A percentile compares a stretch with the other conserved stretches of the same genome.
Conservation (phyloP, 2,888 invertebrate genomes). For the Coelopa pilipes region DNA sequence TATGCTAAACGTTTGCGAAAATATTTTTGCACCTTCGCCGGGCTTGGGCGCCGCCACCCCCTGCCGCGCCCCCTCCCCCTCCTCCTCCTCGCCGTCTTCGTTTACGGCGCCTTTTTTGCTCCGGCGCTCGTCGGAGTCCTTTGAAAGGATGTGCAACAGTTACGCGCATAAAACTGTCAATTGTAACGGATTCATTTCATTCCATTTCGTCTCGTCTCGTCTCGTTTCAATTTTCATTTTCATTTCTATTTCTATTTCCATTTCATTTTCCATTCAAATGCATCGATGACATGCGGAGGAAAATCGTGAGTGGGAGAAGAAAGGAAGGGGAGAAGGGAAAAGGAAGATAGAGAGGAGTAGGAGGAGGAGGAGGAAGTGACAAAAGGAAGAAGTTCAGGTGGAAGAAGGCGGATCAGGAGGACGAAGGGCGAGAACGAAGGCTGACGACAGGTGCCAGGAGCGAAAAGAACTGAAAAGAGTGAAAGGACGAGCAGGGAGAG, state of each 20-base stretch:
- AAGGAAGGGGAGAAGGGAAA: no score
- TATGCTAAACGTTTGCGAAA: constrained; percentile 7
- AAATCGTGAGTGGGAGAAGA: no score
- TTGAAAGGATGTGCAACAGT: constrained; percentile 22
- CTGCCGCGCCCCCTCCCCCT: neutral
- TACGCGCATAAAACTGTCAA: constrained; percentile 29
- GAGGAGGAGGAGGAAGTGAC: no score
- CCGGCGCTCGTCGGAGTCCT: neutral
- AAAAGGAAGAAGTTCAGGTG: no score
- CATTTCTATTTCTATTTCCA: constrained; percentile 11
- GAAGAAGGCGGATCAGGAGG: no score
- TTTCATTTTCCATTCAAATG: constrained; percentile 25
- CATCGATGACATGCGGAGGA: neutral
- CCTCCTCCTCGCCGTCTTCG: no score
- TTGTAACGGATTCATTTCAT: constrained; percentile 7
- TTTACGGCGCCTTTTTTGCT: no score
- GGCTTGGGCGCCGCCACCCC: neutral
- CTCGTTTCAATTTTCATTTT: no score
- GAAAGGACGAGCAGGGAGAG: neutral
- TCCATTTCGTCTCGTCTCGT: constrained; percentile 12
- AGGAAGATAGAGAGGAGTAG: no score
- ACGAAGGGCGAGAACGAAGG: neutral
- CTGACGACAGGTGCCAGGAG: neutral
- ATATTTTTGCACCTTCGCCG: neutral
- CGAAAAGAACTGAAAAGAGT: neutral